Base-by-base conservation (phyloP, 2,888 invertebrate genomes). In the Thereva nobilitata region DNA sequence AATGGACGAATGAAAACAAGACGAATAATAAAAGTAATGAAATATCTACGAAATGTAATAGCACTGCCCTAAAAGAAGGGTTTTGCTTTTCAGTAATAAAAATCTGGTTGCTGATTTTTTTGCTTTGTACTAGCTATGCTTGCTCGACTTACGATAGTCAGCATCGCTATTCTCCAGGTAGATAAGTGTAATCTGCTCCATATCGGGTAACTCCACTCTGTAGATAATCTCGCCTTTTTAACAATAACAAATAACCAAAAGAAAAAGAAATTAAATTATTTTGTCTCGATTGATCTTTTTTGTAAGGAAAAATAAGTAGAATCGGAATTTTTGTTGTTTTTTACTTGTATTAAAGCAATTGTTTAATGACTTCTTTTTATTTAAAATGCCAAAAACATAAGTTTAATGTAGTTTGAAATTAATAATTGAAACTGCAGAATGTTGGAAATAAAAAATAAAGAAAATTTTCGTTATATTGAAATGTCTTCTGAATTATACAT, bases 151-250 rank as follows among this genome's bases (percentile, higher is more conserved):
- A 81, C 81, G 78, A 81, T 81, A 81, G 81, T 81, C 81, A 80
- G 81, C 81, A 79, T 81, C 81, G 75, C 75, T 81, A 89, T 91
- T 91, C 89, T 92, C 92, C 90, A 92, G 89, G 90, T 91, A 92
- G 86, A 92, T 91, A 87, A 92, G 89, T 84, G 92, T 92, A 85
- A 92, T 91, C 88, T 92, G 91, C 89, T 92, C 91, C 91, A 91
- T 91, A 89, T 91, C 89, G 84, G 91, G 91, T 86, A 92, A 90
- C 88, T 91, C 91, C 89, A 92, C 91, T 86, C 91, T 91, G 87
- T 90, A 92, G 89, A 92, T 91, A 88, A 92, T 92, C 89, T 92
- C 91, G 86, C 89, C 89, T 86, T 84, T 85, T 83, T 42, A 63
- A 63, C 53, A 64, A 64, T 12, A 67, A 68, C 57, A 67, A 67